Conservation (phyloP, 2,888 invertebrate genomes). For the Drosophila lutescens region DNA sequence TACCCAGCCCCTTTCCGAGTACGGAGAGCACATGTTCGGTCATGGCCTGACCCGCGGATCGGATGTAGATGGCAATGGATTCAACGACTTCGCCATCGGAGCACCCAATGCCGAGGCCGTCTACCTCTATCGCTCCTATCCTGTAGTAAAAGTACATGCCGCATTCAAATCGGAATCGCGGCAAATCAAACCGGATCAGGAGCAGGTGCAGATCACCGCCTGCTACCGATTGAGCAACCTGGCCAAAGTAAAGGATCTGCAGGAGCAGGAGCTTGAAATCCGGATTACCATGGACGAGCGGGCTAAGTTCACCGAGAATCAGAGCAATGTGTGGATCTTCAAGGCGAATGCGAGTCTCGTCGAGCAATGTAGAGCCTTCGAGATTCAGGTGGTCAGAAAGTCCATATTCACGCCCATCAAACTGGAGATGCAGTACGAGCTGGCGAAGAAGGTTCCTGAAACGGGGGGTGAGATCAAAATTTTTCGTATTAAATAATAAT, state of each 20-base stretch:
- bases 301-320: background rate
- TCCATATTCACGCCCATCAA: background rate
- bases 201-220: background rate
- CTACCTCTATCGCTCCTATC: background rate
- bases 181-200: background rate
- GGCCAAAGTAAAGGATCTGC: background rate
- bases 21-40: background rate
- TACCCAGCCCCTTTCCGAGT: no score
- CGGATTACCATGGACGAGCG: constrained; percentile 1
- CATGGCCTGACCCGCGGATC: constrained; percentile 4
- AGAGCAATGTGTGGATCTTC: background rate
- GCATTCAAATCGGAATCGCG: background rate
- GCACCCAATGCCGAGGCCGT: constrained; percentile 1
- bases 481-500: background rate
- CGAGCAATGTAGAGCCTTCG: background rate
- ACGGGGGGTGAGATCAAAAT: background rate
- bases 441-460: background rate
- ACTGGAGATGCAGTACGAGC: background rate
- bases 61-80: constrained; percentile 3
- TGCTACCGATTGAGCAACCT: background rate
- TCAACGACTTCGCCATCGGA: constrained; percentile 3
- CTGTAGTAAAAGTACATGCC: background rate
- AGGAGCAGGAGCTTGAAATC: background rate
- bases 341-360: background rate
- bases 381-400: background rate